Evolutionary conservation across 2,797 vertebrate species (phyloP).

Genomic region (Molossus molossus): DNA sequence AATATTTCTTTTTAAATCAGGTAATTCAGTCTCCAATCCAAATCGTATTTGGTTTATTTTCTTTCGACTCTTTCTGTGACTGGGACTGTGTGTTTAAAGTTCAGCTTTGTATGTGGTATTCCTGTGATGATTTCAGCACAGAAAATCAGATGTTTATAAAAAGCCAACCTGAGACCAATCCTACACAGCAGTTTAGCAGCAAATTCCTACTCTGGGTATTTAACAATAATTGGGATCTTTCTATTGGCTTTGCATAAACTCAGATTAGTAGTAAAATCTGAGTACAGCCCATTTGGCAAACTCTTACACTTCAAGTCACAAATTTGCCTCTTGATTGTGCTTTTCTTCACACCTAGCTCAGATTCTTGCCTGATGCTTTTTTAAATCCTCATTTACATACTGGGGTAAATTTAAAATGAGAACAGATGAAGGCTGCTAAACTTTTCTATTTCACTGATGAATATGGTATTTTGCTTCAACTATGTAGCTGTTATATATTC

Average conservation of each 20-base stretch:
- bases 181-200: constrained; percentile 77
- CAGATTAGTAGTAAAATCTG: constrained; percentile 86
- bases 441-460: constrained; percentile 82
- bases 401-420: constrained; percentile 87
- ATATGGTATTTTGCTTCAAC: constrained; percentile 83
- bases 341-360: constrained; percentile 82
- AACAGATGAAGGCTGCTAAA: constrained; percentile 86
- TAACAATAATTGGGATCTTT: constrained; percentile 87
- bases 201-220: constrained; percentile 86
- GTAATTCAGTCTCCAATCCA: constrained; percentile 62
- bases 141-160: constrained; percentile 82
- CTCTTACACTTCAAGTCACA: constrained; percentile 79
- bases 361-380: constrained; percentile 86
- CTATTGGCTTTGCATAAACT: constrained; percentile 81
- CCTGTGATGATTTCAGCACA: constrained; percentile 80
- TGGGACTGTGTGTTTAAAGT: constrained; percentile 80
- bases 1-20: constrained; percentile 59
- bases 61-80: constrained; percentile 39
- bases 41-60: constrained; percentile 68
- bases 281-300: constrained; percentile 86
- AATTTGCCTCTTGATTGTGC: constrained; percentile 84
- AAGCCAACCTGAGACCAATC: constrained; percentile 79
- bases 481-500: constrained; percentile 83
- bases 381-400: constrained; percentile 84
- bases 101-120: constrained; percentile 75